Base-by-base conservation (phyloP, 2,797 vertebrate genomes). In the Cyprinodon diabolis region DNA sequence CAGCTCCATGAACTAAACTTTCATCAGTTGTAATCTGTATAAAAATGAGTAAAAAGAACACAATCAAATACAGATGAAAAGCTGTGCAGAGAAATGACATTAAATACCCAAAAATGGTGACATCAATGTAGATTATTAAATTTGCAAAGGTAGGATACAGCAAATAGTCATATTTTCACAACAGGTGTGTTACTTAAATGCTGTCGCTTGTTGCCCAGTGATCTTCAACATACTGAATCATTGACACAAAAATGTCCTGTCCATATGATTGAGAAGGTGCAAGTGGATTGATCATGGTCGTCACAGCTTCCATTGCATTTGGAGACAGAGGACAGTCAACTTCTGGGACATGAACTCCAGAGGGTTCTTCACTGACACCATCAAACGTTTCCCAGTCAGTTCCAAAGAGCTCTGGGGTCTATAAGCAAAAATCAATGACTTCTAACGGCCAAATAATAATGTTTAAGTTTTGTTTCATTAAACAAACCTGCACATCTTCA, bases 301-400 rank as follows among this genome's bases (percentile, higher is more conserved):
- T 37, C 14, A 62, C 35, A 62, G 58, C 7, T 17, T 37, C 58
- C 6, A 37, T 19, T 54, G 3, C 52, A 54, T 15, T 17, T 19
- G 52, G 52, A 14, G 52, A 14, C 21, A 21, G 7, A 4, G 30
- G 58, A 37, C 30, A 62, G 2, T 4, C 4, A 57, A 6, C 25
- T 57, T 57, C 55, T 25, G n/a, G n/a, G n/a, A 57, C 4, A 6
- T 57, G 21, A 25, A 57, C 55, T 57, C 55, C n/a, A 25, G 6
- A 12, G n/a, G 55, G 55, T 57, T 57, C n/a, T 57, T 57, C 4
- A 6, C 55, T 57, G 55, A 57, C 55, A 12, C 21, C 55, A 57
- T 57, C 55, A 57, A 57, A 57, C n/a, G 55, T 57, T 10, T 57
- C 55, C 55, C 55, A 57, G 55, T 57, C 55, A 57, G 55, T 25